Evolutionary conservation across 1,140 invertebrate species (phyloP), one percentile per base, ranked within the genome.

Genomic region (Nephila pilipes): DNA sequence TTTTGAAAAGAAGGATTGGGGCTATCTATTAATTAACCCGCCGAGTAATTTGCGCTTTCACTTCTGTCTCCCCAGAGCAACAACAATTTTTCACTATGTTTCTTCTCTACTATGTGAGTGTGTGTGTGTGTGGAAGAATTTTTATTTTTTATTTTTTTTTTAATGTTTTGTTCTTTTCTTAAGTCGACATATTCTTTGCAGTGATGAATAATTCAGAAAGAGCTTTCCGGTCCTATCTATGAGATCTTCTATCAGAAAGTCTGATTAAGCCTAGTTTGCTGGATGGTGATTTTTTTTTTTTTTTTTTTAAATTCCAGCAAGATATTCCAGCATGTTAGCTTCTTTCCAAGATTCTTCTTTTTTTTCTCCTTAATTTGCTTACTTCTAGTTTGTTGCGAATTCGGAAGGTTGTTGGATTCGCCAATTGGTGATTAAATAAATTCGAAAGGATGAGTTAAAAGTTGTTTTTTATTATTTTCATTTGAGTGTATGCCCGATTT

Each of bases 191-290:
- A 75, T 75, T 75, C 69, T 75, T 75, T 75, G 69, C 32, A 80
- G 88, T 81, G 46, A 92, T 92, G 90, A 92, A 92, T 92, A 69
- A 92, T 92, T 92, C 90, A 92, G 55, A 92, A 57, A 55, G 90
- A 85, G 58, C 81, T 85, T 92, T 85, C 90, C 38, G 75, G 25
- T 85, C 20, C 57, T 90, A 90, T 90, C 89, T 81, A 46, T 55
- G 75, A 85, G 60, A 92, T 92, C 90, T 91, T 81, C 79, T 92
- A 92, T 92, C 90, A 92, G 90, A 92, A 85, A 92, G 90, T 92
- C 90, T 92, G 80, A 92, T 92, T 92, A 92, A 75, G 88, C 69
- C 80, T 69, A 32, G 69, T 32, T 60, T 46, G 32, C 16, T 36
- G 69, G 22, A 22, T 58, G 38, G 54, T 10, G 29, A 16, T 0